Conservation (phyloP, 2,113 vertebrate species). For the Bujurquina vittata region DNA sequence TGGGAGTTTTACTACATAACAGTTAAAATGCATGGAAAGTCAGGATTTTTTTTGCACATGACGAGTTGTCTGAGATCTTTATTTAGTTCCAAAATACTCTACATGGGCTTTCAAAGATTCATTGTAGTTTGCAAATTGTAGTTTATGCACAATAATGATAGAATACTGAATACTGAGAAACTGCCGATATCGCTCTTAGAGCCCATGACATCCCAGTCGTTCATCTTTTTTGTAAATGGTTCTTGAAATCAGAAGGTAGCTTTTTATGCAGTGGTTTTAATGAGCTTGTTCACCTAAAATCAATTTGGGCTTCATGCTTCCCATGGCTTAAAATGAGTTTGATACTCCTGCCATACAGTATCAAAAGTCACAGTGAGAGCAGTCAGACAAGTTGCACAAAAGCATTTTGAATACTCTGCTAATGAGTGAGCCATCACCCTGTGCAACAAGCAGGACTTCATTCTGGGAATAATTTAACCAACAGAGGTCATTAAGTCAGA, state of each 20-base stretch:
- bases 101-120: neutral
- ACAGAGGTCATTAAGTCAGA: neutral
- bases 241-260: no score
- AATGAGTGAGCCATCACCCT: neutral
- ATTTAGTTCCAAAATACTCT: neutral
- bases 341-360: no score
- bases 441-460: conserved; percentile 36
- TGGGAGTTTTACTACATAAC: neutral
- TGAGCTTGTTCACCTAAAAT: no score
- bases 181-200: no score
- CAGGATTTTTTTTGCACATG: neutral
- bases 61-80: fast-evolving
- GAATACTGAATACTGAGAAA: no score
- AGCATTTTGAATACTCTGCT: neutral
- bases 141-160: no score
- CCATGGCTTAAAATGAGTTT: no score
- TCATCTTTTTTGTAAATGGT: no score
- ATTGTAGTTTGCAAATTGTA: no score
- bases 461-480: neutral
- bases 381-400: neutral
- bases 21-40: fast-evolving
- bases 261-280: no score
- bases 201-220: no score
- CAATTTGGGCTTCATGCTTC: no score
- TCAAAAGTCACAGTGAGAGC: neutral